phyloP scores from a whole-genome alignment of 2,797 vertebrate species.

The Anguilla megastoma region DNA sequence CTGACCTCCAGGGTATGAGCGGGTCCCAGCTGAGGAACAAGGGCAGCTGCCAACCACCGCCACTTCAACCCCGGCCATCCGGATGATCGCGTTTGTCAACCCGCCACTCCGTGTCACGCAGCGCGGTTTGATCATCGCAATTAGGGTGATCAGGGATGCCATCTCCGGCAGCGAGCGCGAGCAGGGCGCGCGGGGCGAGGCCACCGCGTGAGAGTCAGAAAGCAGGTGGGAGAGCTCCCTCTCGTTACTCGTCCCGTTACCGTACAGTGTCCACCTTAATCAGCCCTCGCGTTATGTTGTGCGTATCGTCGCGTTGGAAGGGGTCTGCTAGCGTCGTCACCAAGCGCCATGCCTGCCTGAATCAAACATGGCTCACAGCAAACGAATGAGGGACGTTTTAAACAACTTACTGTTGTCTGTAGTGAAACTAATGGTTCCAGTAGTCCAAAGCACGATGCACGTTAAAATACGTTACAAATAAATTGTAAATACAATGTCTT shows the following conservation, averaged over 20 bases:
- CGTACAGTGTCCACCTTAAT: constrained; percentile 15
- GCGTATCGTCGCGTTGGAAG: constrained; percentile 26
- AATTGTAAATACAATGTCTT: constrained; percentile 1
- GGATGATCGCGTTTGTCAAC: constrained; percentile 80
- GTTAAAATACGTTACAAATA: constrained; percentile 22
- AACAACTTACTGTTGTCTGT: neutral
- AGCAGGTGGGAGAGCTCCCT: constrained; percentile 37
- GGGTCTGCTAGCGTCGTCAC: neutral
- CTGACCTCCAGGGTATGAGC: constrained; percentile 61
- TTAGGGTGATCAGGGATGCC: constrained; percentile 64
- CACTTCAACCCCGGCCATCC: constrained; percentile 72
- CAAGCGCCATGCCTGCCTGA: neutral
- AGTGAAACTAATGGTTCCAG: neutral
- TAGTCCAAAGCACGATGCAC: neutral
- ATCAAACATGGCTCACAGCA: neutral
- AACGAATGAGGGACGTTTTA: neutral
- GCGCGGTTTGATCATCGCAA: constrained; percentile 71
- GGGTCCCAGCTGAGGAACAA: constrained; percentile 74
- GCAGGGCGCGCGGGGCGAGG: neutral
- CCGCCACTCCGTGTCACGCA: constrained; percentile 74
- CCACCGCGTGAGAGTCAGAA: constrained; percentile 15
- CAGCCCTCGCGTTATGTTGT: constrained; percentile 17
- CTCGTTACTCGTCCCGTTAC: neutral
- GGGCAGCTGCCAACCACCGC: constrained; percentile 77
- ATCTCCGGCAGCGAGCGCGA: constrained; percentile 38